phyloP scores from a whole-genome alignment of 2,113 vertebrate species.

The Rhipidura dahli region DNA sequence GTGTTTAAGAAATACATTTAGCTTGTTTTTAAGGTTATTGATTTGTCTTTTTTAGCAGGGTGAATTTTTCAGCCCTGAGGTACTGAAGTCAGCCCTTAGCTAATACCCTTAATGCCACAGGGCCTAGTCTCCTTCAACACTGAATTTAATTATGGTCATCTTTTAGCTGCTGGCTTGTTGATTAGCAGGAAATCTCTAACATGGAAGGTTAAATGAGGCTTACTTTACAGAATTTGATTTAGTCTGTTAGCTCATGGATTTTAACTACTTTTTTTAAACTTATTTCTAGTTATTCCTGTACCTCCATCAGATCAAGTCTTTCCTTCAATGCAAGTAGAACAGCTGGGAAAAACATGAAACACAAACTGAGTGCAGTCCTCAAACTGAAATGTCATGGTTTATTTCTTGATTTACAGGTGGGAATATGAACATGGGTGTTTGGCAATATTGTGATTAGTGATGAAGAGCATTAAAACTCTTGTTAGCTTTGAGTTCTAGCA shows the following conservation, averaged over 20 bases:
- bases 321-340: conserved; percentile 72
- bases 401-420: conserved; percentile 86
- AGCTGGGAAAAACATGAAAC: conserved; percentile 80
- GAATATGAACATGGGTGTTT: background rate
- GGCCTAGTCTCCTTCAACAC: background rate
- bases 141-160: background rate
- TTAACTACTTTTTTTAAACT: background rate
- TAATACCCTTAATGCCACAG: background rate
- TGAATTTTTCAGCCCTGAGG: background rate
- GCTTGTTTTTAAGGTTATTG: background rate
- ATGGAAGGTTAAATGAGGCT: background rate
- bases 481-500: background rate
- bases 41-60: background rate
- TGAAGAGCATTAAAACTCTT: background rate
- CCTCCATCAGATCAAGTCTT: conserved; percentile 86
- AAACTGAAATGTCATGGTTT: conserved; percentile 83
- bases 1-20: background rate
- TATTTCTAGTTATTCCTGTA: conserved; percentile 79
- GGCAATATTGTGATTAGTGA: background rate
- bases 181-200: background rate
- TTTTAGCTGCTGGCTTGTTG: background rate
- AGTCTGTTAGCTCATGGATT: background rate
- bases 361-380: conserved; percentile 81
- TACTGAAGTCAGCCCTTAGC: background rate
- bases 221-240: background rate